Conservation (phyloP, 2,888 invertebrate species). For the Arrhopalites spinosus region DNA sequence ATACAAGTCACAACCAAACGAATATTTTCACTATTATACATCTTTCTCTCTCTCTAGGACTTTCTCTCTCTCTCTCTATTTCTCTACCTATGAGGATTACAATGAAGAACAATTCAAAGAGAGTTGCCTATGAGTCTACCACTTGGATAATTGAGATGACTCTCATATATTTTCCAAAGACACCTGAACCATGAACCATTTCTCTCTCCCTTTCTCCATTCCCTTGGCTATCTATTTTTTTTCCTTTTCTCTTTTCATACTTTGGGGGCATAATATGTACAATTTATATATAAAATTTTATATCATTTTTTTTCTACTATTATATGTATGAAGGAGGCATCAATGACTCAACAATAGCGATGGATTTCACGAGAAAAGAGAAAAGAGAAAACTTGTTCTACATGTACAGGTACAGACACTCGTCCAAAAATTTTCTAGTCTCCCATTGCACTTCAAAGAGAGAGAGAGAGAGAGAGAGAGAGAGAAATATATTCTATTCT, state of each 20-base stretch:
- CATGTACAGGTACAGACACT: not conserved
- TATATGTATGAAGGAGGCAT: not conserved
- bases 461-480: not conserved
- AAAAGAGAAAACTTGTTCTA: too few species aligned
- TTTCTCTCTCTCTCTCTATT: too few species aligned
- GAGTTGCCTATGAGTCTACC: not conserved
- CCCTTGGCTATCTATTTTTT: not conserved
- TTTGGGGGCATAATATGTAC: not conserved
- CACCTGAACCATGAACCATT: conserved; percentile 4
- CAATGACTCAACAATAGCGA: too few species aligned
- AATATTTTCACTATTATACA: too few species aligned
- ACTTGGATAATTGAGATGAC: not conserved
- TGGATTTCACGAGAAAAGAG: too few species aligned
- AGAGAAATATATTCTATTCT: not conserved
- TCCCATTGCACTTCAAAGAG: not conserved
- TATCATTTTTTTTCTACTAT: not conserved
- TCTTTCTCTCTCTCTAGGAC: too few species aligned
- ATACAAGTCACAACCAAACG: too few species aligned
- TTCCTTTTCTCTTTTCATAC: not conserved
- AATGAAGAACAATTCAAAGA: not conserved
- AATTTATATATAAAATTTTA: not conserved
- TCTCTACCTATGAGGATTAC: too few species aligned
- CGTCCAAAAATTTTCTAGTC: not conserved
- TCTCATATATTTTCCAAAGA: conserved; percentile 7
- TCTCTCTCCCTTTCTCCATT: not conserved